Base-by-base conservation (phyloP, 2,797 vertebrate species). In the Agapornis canus region DNA sequence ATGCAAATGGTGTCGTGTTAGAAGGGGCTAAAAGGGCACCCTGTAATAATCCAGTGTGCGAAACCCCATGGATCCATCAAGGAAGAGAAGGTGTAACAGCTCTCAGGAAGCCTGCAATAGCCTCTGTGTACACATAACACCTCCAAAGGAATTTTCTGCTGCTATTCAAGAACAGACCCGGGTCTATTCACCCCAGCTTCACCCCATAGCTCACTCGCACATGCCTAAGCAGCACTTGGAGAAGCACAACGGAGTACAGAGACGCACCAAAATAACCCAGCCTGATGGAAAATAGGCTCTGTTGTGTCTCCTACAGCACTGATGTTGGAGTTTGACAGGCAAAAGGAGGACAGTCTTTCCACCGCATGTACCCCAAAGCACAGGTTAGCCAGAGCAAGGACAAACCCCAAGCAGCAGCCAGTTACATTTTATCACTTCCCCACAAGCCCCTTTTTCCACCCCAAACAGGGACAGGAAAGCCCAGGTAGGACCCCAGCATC, bases 1-100 rank as follows among this genome's bases (percentile, higher is more conserved):
- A 95, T 96, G 95, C 82, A 94, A 94, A 94, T 8, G 87, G 95
- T 91, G 85, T 96, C 56, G 48, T 92, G 92, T 96, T 96, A 94
- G 96, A 96, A 73, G 48, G 59, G 92, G 94, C 90, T 95, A 94
- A 97, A 97, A 96, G 96, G 94, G 89, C 95, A 96, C 94, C 91
- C 72, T 90, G 85, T 76, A 95, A 95, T 94, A 96, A 94, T 76
- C 91, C 95, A 88, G 39, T 31, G 63, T 5, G 4, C 0, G 2
- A 95, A 94, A 86, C 91, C 85, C 82, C 66, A 35, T 9, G 66
- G 87, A 81, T 94, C 86, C 87, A 86, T 96, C 94, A 88, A 90
- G 78, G 43, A 93, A 93, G 92, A 60, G 89, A 96, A 96, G 94
- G 95, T 92, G 95, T 93, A 91, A 42, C 16, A 94, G 82, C 92